A percentile compares a stretch with the other conserved stretches of the same genome.
These are phyloP conservation scores for Terebella lapidaria DNA, from an alignment of 2,888 invertebrate genomes.

Conservation along the genomic window DNA sequence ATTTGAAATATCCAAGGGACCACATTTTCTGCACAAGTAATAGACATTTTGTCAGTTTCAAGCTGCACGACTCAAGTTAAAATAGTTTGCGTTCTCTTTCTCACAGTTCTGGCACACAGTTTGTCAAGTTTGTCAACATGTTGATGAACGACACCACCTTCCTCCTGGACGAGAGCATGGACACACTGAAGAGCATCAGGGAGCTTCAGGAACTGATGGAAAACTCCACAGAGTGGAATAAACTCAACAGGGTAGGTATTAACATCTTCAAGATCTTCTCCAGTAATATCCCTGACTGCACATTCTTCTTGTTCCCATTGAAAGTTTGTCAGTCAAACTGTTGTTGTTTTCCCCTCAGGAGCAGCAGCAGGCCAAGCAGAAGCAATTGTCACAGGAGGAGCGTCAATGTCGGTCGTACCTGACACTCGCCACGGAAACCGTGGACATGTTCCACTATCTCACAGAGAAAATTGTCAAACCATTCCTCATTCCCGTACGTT, in stretches of 20 bases:
- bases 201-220: constrained; percentile 80
- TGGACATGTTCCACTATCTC: constrained; percentile 96
- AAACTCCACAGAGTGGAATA: constrained; percentile 65
- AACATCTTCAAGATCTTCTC: too few species aligned
- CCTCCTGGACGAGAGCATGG: constrained; percentile 89
- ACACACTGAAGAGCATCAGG: constrained; percentile 70
- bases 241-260: constrained; percentile 55
- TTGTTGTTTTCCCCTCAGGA: constrained; percentile 31
- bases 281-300: neutral
- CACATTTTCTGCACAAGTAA: too few species aligned
- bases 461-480: constrained; percentile 87
- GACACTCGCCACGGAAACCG: constrained; percentile 88
- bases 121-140: constrained; percentile 96
- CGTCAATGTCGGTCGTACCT: constrained; percentile 66
- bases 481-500: constrained; percentile 73
- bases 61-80: too few species aligned
- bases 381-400: constrained; percentile 52
- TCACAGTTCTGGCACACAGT: constrained; percentile 50
- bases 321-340: neutral
- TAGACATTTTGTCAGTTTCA: too few species aligned
- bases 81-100: neutral
- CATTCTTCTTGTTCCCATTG: too few species aligned
- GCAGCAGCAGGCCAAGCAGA: constrained; percentile 48
- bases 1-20: too few species aligned
- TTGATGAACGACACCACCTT: constrained; percentile 98